Conservation (phyloP, 1,140 invertebrate genomes). For the Drosophila tsacasi region DNA sequence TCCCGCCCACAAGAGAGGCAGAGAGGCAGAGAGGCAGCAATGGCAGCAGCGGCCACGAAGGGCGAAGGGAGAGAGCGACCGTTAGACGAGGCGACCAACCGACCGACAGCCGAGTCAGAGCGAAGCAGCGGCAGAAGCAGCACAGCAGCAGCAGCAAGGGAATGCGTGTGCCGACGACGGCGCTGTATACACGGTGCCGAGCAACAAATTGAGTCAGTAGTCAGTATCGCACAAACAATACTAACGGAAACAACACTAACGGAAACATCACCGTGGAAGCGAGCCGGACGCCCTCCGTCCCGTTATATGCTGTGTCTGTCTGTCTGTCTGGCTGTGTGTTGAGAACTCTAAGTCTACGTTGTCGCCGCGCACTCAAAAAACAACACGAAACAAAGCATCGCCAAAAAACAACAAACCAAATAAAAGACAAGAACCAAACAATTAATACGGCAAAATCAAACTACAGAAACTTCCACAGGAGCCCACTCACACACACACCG, state of each 20-base stretch:
- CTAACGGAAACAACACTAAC: slow-evolving; percentile 85
- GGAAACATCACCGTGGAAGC: slow-evolving; percentile 83
- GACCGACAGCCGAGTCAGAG: slow-evolving; percentile 36
- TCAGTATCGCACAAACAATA: slow-evolving; percentile 85
- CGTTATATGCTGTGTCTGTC: slow-evolving; percentile 42
- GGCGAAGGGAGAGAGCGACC: slow-evolving; percentile 18
- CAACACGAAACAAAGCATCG: neutral
- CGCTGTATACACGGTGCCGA: slow-evolving; percentile 73
- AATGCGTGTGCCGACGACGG: slow-evolving; percentile 25
- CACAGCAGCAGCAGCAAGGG: slow-evolving; percentile 14
- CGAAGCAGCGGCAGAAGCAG: slow-evolving; percentile 8
- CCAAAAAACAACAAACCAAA: neutral
- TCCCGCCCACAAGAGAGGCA: slow-evolving; percentile 19
- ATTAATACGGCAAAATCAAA: neutral
- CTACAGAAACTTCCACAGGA: slow-evolving; percentile 26
- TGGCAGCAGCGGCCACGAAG: neutral
- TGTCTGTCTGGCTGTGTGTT: slow-evolving; percentile 40
- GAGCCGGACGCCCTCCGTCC: slow-evolving; percentile 70
- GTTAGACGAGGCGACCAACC: slow-evolving; percentile 30
- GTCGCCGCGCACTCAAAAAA: slow-evolving; percentile 34
- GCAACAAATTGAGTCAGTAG: slow-evolving; percentile 84
- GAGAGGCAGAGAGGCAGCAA: slow-evolving; percentile 7
- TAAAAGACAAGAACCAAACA: slow-evolving; percentile 2
- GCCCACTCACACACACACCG: slow-evolving; percentile 24
- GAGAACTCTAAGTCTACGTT: slow-evolving; percentile 24